These are phyloP conservation scores for Drosophila cognata DNA, from an alignment of 2,888 invertebrate species.

Conservation along the genomic window DNA sequence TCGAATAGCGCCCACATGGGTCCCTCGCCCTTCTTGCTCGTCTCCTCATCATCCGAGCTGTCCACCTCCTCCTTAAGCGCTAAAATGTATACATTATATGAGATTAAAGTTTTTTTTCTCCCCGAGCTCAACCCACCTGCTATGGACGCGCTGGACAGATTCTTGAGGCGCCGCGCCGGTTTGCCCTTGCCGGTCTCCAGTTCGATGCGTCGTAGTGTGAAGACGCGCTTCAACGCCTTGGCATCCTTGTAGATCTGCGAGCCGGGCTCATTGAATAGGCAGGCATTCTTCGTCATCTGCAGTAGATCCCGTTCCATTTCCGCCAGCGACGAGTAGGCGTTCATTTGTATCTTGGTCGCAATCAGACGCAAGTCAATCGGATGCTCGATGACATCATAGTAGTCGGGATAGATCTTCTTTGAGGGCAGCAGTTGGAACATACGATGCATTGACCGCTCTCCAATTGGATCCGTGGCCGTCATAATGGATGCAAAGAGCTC, in stretches of 20 bases:
- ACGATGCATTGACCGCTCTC: constrained; percentile 92
- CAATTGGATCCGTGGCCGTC: constrained; percentile 91
- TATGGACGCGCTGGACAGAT: constrained; percentile 76
- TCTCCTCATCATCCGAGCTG: constrained; percentile 88
- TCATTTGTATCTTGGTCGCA: constrained; percentile 94
- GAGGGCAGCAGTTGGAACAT: constrained; percentile 97
- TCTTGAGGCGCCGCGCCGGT: constrained; percentile 83
- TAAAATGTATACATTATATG: constrained; percentile 17
- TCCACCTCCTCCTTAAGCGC: constrained; percentile 87
- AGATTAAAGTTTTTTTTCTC: not conserved
- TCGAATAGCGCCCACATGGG: constrained; percentile 97
- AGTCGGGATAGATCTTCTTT: constrained; percentile 96
- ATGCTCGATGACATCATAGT: constrained; percentile 96
- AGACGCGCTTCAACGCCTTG: constrained; percentile 91
- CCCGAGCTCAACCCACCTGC: constrained; percentile 58
- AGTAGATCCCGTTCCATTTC: constrained; percentile 96
- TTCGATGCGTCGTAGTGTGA: constrained; percentile 89
- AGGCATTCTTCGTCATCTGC: constrained; percentile 97
- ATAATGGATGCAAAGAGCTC: constrained; percentile 95
- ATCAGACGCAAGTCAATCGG: constrained; percentile 98
- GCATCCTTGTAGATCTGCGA: constrained; percentile 98
- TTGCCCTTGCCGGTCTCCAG: constrained; percentile 88
- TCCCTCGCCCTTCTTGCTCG: constrained; percentile 87
- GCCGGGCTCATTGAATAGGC: constrained; percentile 97
- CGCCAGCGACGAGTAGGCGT: constrained; percentile 90